Conservation (phyloP, 2,888 invertebrate genomes). For the Drosophila neonasuta region DNA sequence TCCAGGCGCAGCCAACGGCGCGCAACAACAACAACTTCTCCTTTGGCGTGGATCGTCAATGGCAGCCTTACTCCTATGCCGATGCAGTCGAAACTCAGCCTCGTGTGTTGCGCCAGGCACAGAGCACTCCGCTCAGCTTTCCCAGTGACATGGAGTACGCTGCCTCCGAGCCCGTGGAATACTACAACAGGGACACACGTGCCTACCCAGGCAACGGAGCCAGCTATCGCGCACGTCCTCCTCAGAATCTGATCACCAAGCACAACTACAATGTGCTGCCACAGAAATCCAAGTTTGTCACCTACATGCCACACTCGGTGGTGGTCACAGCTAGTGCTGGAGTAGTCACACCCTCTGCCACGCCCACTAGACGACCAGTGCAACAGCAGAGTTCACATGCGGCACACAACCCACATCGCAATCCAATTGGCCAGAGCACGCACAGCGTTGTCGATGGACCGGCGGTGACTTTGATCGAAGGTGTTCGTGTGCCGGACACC, state of each 20-base stretch:
- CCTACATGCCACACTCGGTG: conserved; percentile 69
- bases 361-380: conserved; percentile 34
- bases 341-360: conserved; percentile 47
- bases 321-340: conserved; percentile 72
- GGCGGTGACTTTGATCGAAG: conserved; percentile 86
- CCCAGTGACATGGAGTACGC: conserved; percentile 60
- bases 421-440: conserved; percentile 65
- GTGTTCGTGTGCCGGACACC: conserved; percentile 91
- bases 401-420: conserved; percentile 53
- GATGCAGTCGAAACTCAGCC: conserved; percentile 50
- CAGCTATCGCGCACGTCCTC: conserved; percentile 54
- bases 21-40: conserved; percentile 49
- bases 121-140: conserved; percentile 45
- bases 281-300: conserved; percentile 62
- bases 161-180: conserved; percentile 55
- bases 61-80: conserved; percentile 62
- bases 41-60: conserved; percentile 63
- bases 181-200: conserved; percentile 54
- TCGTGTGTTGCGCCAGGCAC: conserved; percentile 55
- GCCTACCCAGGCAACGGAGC: conserved; percentile 42
- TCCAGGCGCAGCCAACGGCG: conserved; percentile 33
- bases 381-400: conserved; percentile 2
- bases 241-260: conserved; percentile 74
- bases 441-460: conserved; percentile 77
- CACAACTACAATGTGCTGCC: conserved; percentile 65